Base-by-base conservation (phyloP, 2,797 vertebrate genomes). In the Rhinogobio ventralis region DNA sequence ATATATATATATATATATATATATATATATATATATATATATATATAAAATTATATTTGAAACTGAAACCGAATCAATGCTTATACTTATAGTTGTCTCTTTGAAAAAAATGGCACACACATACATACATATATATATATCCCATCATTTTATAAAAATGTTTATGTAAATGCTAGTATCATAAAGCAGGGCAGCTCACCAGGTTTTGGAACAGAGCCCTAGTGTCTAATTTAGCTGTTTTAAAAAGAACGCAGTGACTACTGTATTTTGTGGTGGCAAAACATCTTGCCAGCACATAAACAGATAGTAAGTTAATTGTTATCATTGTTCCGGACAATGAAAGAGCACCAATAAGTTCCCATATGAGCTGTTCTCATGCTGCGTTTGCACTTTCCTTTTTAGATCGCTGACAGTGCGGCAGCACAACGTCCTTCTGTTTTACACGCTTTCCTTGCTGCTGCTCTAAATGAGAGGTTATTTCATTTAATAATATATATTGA, bases 401-500 rank as follows among this genome's bases (percentile, higher is more conserved):
- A 62, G 62, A 23, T 46, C 33, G 19, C 57, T 72, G n/a, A 33
- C 5, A 8, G 45, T 36, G 49, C 20, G 51, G 23, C 11, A 60
- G 51, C 33, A 42, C 8, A 45, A 46, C 6, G 28, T 28, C n/a
- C 57, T 46, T 42, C 33, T 51, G 68, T 81, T 83, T 85, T 62
- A 76, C 85, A 86, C 68, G 36, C 89, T 66, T 33, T 83, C 84
- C 85, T 87, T 57, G 73, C 72, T 33, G 76, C 28, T 68, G 80
- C 85, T 86, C 88, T 87, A 90, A 93, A 93, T 93, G 86, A 91
- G 6, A 81, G 90, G 87, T 90, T 92, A 88, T 87, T 86, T 82
- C 5, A 33, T 89, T 93, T 91, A 93, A 94, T 94, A 93, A 93
- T 89, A 93, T 82, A 93, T 82, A 93, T 90, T 84, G 87, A 84